Evolutionary conservation across 2,888 invertebrate species (phyloP), one percentile per base, ranked within the genome.

Genomic region (Campoletis raptor): DNA sequence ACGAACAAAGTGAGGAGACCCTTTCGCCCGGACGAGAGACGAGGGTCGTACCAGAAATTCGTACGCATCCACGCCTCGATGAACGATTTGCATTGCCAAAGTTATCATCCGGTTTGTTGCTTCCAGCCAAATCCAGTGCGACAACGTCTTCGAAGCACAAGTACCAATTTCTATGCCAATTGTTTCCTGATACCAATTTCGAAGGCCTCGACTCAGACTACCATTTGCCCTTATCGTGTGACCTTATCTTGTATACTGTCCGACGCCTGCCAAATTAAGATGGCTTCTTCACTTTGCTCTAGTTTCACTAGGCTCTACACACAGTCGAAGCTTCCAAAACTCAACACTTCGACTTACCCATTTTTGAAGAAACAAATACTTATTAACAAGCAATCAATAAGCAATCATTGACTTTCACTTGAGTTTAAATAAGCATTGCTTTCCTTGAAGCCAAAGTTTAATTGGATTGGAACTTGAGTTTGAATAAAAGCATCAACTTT

Each of bases 101-200:
- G 89, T 88, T 85, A 54, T 87, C 88, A 77, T 85, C 85, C 79
- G 80, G 76, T 87, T 86, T 87, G 86, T 88, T 81, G 86, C 81
- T 82, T 77, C 61, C 73, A 79, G 70, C 67, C 57, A 82, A 82
- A 82, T 45, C 64, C 77, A 54, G 54, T 18, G 48, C 70, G 40
- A 77, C 70, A 30, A 37, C 57, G 80, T 52, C 77, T 73, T 78
- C 42, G 48, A 67, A 42, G 77, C 84, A 78, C 88, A 90, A 92
- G 89, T 89, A 89, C 89, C 91, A 88, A 92, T 92, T 91, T 91
- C 91, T 91, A 92, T 91, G 90, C 90, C 92, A 88, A 92, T 91
- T 92, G 91, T 92, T 91, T 90, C 90, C 90, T 90, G 90, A 90
- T 88, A 90, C 85, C 88, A 88, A 90, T 90, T 85, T 80, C 85